A percentile compares a stretch with the other conserved stretches of the same genome.
Conservation (phyloP, 2,888 invertebrate genomes). For the Noctua janthe region DNA sequence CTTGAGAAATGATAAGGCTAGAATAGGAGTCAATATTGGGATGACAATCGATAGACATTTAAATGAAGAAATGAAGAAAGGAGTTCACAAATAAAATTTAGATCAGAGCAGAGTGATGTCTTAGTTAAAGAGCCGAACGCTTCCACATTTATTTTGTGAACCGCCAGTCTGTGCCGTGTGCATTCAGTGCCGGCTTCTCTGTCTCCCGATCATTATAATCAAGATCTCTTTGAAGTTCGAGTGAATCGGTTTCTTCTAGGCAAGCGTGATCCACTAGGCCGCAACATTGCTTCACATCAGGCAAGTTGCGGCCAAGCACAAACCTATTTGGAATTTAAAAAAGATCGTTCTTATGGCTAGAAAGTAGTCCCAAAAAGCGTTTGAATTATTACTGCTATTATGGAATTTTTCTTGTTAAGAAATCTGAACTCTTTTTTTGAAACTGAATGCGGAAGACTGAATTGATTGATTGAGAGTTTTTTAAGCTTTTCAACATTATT, state of each 20-base stretch:
- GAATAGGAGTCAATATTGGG: not conserved
- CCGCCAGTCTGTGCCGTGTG: too few species aligned
- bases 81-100: not conserved
- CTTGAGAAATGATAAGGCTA: not conserved
- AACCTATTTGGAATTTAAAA: too few species aligned
- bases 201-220: too few species aligned
- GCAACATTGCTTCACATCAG: too few species aligned
- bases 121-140: not conserved
- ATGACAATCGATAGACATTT: not conserved
- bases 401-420: too few species aligned
- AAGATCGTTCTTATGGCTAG: not conserved
- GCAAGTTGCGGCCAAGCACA: too few species aligned
- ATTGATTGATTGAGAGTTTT: not conserved
- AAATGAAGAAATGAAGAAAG: not conserved
- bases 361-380: not conserved
- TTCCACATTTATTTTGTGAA: too few species aligned
- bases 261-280: too few species aligned
- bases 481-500: not conserved
- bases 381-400: too few species aligned
- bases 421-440: not conserved
- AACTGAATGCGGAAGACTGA: not conserved
- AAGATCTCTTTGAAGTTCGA: too few species aligned
- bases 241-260: too few species aligned
- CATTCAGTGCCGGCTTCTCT: too few species aligned
- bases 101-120: not conserved